Percentiles rank a stretch among this genome's conserved stretches.
phyloP scores from a whole-genome alignment of 2,797 vertebrate genomes.

The Pachyuromys duprasi region DNA sequence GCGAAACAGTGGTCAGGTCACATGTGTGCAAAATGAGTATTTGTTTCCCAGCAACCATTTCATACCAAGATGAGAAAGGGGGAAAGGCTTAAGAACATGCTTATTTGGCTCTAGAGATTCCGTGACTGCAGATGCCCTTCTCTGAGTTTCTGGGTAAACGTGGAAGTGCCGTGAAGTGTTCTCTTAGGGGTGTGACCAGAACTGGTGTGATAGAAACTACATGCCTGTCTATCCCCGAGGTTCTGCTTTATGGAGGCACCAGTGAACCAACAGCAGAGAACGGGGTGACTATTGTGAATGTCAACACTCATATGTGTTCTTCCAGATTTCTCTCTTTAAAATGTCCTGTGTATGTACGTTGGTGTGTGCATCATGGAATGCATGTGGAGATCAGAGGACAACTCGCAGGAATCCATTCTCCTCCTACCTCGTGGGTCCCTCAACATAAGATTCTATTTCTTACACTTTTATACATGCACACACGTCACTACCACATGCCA shows the following conservation, averaged over 20 bases:
- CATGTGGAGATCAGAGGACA: not conserved
- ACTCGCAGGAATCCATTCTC: not conserved
- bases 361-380: not conserved
- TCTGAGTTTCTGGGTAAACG: not conserved
- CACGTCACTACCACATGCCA: not conserved
- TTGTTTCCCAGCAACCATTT: slow-evolving; percentile 27
- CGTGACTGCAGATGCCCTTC: not conserved
- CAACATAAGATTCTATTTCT: not conserved
- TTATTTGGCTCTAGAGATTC: slow-evolving; percentile 43
- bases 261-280: not conserved
- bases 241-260: not conserved
- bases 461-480: not conserved
- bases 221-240: not conserved
- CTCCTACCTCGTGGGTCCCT: not conserved
- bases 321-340: slow-evolving; percentile 14
- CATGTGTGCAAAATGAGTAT: not conserved
- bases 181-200: not conserved
- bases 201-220: not conserved
- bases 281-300: not conserved
- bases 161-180: not conserved
- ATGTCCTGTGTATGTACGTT: not conserved
- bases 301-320: not conserved
- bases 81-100: not conserved
- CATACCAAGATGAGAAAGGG: slow-evolving; percentile 8
- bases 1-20: not conserved